phyloP scores from a whole-genome alignment of 2,113 vertebrate species.

The Poecilia latipinna region DNA sequence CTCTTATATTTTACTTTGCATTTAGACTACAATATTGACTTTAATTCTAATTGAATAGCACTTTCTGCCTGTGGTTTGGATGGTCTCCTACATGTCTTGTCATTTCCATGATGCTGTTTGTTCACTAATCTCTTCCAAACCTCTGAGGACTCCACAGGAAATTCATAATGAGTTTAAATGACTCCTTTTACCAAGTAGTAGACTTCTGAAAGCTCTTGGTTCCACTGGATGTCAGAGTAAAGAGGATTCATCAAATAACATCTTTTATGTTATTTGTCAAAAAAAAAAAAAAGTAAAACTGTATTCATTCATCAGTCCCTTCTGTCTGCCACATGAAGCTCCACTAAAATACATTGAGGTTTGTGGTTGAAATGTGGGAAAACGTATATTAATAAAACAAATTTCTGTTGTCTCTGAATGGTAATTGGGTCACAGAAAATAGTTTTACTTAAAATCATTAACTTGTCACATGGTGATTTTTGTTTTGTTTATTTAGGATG shows the following conservation, averaged over 20 bases:
- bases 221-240: too few relatives aligned
- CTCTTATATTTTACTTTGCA: too few relatives aligned
- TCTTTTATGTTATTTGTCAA: background rate
- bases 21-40: background rate
- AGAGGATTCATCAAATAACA: background rate
- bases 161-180: background rate
- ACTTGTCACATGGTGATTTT: constrained; percentile 3
- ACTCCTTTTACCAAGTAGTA: too few relatives aligned
- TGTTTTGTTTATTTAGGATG: constrained; percentile 41
- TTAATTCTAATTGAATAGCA: background rate
- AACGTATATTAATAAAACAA: background rate
- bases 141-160: background rate
- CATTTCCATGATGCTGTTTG: background rate
- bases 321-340: background rate
- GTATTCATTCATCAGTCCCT: background rate
- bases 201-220: too few relatives aligned
- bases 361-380: background rate
- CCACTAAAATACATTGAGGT: background rate
- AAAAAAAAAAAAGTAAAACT: background rate
- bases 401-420: constrained; percentile 15
- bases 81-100: background rate
- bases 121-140: background rate
- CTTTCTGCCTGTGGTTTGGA: background rate
- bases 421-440: constrained; percentile 18
- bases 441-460: constrained; percentile 23